These are phyloP conservation scores for Gambusia yucatana DNA, from an alignment of 2,797 vertebrate genomes.

Conservation along the genomic window DNA sequence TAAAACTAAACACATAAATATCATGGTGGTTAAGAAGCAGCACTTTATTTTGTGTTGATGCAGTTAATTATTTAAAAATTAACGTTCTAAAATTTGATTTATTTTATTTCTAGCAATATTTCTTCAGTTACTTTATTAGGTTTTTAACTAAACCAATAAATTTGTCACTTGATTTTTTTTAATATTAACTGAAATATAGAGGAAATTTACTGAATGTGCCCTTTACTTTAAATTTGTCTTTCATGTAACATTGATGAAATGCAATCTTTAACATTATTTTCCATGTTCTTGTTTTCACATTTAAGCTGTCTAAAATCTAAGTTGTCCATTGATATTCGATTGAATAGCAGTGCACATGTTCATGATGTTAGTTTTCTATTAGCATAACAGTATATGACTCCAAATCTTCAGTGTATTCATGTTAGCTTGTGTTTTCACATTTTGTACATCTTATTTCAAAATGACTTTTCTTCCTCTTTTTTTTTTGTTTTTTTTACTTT, in stretches of 20 bases:
- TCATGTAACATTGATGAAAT: not conserved
- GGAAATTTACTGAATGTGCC: not conserved
- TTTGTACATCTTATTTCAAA: not conserved
- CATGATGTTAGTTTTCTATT: not conserved
- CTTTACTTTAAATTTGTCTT: not conserved
- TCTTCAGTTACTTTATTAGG: not conserved
- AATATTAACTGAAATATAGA: not conserved
- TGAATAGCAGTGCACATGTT: not conserved
- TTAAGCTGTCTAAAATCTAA: not conserved
- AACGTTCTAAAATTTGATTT: not conserved
- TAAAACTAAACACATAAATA: constrained; percentile 16
- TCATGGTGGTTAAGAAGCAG: not conserved
- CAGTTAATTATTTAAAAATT: not conserved
- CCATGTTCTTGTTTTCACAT: not conserved
- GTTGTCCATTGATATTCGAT: not conserved
- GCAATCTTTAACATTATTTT: not conserved
- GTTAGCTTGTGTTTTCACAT: not conserved
- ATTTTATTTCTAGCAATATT: not conserved
- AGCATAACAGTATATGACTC: not conserved
- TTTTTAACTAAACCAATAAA: not conserved
- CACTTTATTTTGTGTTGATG: not conserved
- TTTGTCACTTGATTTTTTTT: not conserved
- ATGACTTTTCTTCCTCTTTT: not conserved
- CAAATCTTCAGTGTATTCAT: not conserved
- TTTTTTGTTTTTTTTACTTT: not conserved